Base-by-base conservation (phyloP, 2,797 vertebrate species). In the Sebastes kiyomatsui region DNA sequence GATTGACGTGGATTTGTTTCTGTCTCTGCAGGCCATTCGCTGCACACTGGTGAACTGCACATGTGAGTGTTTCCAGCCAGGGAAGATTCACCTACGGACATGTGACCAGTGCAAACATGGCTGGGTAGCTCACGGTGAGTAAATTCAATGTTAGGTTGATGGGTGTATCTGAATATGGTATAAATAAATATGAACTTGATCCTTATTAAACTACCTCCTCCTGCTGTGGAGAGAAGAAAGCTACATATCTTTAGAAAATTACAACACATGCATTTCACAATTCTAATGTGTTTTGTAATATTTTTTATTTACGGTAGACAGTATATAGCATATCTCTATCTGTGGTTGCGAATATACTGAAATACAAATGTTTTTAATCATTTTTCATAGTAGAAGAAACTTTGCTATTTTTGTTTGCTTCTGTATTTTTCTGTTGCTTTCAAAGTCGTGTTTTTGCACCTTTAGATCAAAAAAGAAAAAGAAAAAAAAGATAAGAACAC, bases 11-110 rank as follows among this genome's bases (percentile, higher is more conserved):
- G 22, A 32, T 67, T 30, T 69, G 5, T 79, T 54, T 69, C 58
- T 77, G 33, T 68, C 80, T 88, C 81, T 65, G 70, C 92, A 99
- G 98, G 98, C 98, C 94, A 99, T 99, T 94, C 98, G 98, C 93
- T 99, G 98, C 96, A 99, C 98, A 92, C 95, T 99, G 97, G 97
- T 99, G 94, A 99, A 99, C 96, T 99, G 98, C 96, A 98, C 98
- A 5, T 99, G 98, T 91, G 98, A 99, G 95, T 99, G 98, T 96
- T 99, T 99, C 96, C 98, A 99, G 93, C 98, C 98, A 1, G 98
- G 98, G 83, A 99, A 99, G 97, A 99, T 99, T 95, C 98, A 99
- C 96, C 96, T 99, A 92, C 96, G 98, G 89, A 99, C 98, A 92
- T 99, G 98, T 92, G 98, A 99, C 95, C 97, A 99, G 91, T 99